A percentile compares a stretch with the other conserved stretches of the same genome.
These are phyloP conservation scores for Chinchilla lanigera DNA, from an alignment of 2,113 vertebrate genomes.

Conservation along the genomic window DNA sequence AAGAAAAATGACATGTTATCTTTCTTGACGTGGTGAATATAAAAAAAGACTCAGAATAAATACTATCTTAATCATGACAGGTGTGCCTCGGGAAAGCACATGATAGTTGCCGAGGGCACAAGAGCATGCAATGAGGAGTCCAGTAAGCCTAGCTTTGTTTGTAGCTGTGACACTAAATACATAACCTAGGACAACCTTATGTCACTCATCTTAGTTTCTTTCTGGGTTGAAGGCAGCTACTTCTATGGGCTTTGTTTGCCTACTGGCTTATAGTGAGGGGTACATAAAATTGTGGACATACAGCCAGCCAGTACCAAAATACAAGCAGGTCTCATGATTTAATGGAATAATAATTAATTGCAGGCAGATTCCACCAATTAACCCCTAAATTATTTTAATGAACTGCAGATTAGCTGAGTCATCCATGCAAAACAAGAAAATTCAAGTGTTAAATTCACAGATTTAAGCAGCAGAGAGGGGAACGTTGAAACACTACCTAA, in stretches of 20 bases:
- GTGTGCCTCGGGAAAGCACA: slow-evolving; percentile 47
- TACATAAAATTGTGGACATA: slow-evolving; percentile 5
- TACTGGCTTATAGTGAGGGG: not conserved
- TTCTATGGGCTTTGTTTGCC: not conserved
- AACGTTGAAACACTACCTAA: not conserved
- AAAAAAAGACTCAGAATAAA: slow-evolving; percentile 74
- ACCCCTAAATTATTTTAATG: slow-evolving; percentile 26
- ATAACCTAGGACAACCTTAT: not conserved
- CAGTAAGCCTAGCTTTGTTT: not conserved
- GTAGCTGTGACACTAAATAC: not conserved
- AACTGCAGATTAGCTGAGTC: not conserved
- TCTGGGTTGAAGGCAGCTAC: not conserved
- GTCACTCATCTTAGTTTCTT: not conserved
- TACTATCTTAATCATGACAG: slow-evolving; percentile 66
- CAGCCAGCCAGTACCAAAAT: slow-evolving; percentile 7
- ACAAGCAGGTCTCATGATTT: not conserved
- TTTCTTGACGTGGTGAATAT: slow-evolving; percentile 64
- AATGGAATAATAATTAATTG: not conserved
- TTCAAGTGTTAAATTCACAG: not conserved
- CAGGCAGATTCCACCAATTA: slow-evolving; percentile 6
- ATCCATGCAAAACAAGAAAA: not conserved
- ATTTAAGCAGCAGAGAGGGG: not conserved
- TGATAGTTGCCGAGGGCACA: not conserved
- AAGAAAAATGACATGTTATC: slow-evolving; percentile 79
- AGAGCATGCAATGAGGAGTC: not conserved